Evolutionary conservation across 2,888 invertebrate genomes (phyloP).

Genomic region (Octodonta nipae): DNA sequence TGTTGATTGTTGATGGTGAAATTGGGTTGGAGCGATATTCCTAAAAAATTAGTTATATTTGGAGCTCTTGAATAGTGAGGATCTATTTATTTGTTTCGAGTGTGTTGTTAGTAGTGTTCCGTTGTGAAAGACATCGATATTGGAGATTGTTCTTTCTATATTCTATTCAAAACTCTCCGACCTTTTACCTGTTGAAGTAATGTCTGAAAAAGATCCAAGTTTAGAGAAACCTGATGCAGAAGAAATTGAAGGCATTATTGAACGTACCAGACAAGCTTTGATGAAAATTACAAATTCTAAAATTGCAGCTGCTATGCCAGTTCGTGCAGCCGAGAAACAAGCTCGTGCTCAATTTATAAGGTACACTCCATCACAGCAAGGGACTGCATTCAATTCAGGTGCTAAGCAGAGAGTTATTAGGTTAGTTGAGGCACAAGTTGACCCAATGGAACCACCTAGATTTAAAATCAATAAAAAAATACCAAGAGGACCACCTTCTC

Average conservation of each 20-base stretch:
- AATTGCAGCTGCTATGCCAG: slow-evolving; percentile 93
- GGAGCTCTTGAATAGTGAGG: no score
- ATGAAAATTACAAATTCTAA: slow-evolving; percentile 80
- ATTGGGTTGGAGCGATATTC: no score
- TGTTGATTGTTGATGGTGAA: no score
- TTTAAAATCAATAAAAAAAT: slow-evolving; percentile 98
- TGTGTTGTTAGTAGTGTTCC: no score
- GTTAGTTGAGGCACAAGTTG: slow-evolving; percentile 84
- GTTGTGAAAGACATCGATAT: no score
- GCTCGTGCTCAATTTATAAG: slow-evolving; percentile 93
- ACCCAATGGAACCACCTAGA: slow-evolving; percentile 97
- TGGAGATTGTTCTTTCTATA: no score
- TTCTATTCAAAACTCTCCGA: slow-evolving; percentile 90
- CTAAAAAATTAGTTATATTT: no score
- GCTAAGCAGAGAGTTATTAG: slow-evolving; percentile 95
- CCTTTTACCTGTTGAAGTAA: slow-evolving; percentile 77
- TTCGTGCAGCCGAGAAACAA: slow-evolving; percentile 83
- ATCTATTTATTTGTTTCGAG: no score
- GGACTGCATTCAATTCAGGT: slow-evolving; percentile 84
- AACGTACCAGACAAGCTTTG: slow-evolving; percentile 73
- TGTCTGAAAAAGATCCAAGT: slow-evolving; percentile 80
- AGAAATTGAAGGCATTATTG: slow-evolving; percentile 74
- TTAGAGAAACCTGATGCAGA: slow-evolving; percentile 83
- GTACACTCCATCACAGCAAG: slow-evolving; percentile 96
- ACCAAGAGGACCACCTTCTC: slow-evolving; percentile 94